Percentiles rank a stretch among this genome's conserved stretches.
Evolutionary conservation across 1,140 invertebrate genomes (phyloP).

Genomic region (Pseudoatta argentina): DNA sequence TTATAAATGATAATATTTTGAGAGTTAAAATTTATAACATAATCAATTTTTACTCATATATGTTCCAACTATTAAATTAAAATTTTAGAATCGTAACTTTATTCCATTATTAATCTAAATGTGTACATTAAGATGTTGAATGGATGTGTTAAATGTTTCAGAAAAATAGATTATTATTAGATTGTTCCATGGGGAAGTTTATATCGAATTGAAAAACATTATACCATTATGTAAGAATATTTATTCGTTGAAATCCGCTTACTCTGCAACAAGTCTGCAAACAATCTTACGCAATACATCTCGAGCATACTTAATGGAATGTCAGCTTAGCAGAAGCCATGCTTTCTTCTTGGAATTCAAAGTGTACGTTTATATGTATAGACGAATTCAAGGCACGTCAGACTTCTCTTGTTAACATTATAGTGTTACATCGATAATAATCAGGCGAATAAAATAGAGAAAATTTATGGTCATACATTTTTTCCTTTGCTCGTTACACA

Average conservation of each 20-base stretch:
- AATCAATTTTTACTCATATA: neutral
- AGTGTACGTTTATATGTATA: neutral
- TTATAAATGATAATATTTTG: neutral
- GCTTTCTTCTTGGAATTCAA: constrained; percentile 25
- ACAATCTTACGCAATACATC: constrained; percentile 65
- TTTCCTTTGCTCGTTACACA: neutral
- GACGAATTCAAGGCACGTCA: constrained; percentile 13
- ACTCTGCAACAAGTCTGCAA: constrained; percentile 61
- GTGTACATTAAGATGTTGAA: neutral
- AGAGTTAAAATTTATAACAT: neutral
- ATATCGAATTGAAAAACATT: neutral
- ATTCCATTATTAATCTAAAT: neutral
- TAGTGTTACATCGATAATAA: constrained; percentile 14
- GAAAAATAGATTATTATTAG: neutral
- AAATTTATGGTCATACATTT: constrained; percentile 23
- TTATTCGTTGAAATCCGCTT: constrained; percentile 73
- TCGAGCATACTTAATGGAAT: constrained; percentile 42
- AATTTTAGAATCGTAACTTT: neutral
- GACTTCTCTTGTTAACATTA: constrained; percentile 11
- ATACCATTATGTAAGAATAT: constrained; percentile 69
- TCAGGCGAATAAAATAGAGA: neutral
- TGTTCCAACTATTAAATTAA: no score
- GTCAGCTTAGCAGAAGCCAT: constrained; percentile 8
- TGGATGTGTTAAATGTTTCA: neutral
- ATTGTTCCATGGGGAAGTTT: neutral